Base-by-base conservation (phyloP, 1,140 invertebrate species). In the Drosophila seguyi region DNA sequence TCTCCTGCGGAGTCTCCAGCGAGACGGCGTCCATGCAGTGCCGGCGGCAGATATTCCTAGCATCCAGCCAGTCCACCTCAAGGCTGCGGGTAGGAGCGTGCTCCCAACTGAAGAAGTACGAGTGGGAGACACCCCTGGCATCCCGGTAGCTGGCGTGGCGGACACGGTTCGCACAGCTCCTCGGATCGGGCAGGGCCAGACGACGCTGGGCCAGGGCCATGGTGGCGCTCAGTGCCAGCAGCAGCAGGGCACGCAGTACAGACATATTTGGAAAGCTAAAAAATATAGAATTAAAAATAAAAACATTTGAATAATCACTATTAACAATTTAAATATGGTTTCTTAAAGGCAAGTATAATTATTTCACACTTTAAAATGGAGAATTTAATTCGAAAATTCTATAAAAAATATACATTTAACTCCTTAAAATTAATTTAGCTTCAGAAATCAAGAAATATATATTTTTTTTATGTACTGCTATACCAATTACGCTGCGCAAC, bases 21-120 rank as follows among this genome's bases (percentile, higher is more conserved):
- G 96, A 97, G 11, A 98, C 97, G 75, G 97, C 97, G 93, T 98
- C 97, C 97, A 98, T 98, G 92, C 97, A 98, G 91, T 98, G 97
- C 85, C 97, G 94, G 78, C 97, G 95, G 93, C 97, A 98, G 82
- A 98, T 98, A 93, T 98, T 98, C 71, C 97, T 95, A 1, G 97
- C 96, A 86, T 98, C 97, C 18, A 98, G 93, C 97, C 97, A 98
- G 86, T 98, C 97, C 7, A 98, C 97, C 93, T 98, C 97, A 48
- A 98, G 93, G 79, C 94, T 96, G 76, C 96, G 94, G 16, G 97
- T 98, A 1, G 97, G 97, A 22, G 94, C 94, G 92, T 98, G 97
- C 88, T 97, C 96, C 97, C 97, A 98, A 87, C 97, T 97, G 95
- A 98, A 98, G 95, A 98, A 98, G 93, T 98, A 98, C 27, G 97